Percentiles rank a stretch among this genome's conserved stretches.
These are phyloP conservation scores for Cryptops parisi DNA, from an alignment of 2,888 invertebrate genomes.

Conservation along the genomic window DNA sequence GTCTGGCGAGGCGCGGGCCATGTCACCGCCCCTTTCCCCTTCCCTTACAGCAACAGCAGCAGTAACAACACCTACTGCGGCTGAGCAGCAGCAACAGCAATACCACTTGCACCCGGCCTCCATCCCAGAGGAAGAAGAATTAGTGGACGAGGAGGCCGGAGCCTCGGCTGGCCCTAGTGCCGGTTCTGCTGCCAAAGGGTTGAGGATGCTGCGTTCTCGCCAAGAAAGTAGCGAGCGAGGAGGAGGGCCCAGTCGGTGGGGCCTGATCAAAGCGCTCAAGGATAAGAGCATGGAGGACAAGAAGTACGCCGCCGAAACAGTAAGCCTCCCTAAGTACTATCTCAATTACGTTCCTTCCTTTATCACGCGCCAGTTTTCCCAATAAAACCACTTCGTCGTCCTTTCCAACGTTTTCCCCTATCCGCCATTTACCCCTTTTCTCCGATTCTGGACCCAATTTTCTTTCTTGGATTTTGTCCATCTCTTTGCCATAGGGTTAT, in stretches of 20 bases:
- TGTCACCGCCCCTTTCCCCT: no score
- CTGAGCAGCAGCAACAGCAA: background rate
- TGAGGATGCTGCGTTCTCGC: constrained; percentile 32
- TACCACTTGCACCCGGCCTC: background rate
- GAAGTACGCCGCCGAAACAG: constrained; percentile 17
- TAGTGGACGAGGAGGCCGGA: constrained; percentile 22
- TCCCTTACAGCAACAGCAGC: background rate
- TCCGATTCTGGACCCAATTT: no score
- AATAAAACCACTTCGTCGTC: background rate
- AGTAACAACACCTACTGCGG: background rate
- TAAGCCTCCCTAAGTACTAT: constrained; percentile 13
- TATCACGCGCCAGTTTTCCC: constrained; percentile 12
- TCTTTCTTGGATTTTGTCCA: no score
- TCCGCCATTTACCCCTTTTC: no score
- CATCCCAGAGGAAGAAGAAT: background rate
- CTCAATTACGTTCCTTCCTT: constrained; percentile 13
- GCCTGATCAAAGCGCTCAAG: constrained; percentile 71
- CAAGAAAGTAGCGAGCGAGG: constrained; percentile 23
- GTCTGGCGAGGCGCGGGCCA: background rate
- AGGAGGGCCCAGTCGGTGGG: constrained; percentile 42
- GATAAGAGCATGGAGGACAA: constrained; percentile 77
- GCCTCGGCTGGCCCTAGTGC: constrained; percentile 25
- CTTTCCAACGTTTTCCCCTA: background rate
- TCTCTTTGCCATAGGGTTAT: no score
- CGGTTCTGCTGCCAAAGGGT: constrained; percentile 27